These are phyloP conservation scores for Mythimna pallens DNA, from an alignment of 2,888 invertebrate species.

Conservation along the genomic window DNA sequence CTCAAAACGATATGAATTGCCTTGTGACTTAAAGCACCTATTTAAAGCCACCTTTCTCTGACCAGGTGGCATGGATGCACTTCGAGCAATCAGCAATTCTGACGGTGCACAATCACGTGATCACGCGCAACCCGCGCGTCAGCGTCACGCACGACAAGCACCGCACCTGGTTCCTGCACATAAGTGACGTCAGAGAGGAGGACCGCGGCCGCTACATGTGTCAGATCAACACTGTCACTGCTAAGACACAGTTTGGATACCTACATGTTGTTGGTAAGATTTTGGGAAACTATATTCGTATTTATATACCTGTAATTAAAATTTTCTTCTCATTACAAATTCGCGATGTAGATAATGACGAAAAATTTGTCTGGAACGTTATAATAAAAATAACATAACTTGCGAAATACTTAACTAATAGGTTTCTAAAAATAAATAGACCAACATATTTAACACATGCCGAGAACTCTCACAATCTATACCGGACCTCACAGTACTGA, in stretches of 20 bases:
- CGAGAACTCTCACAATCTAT: not conserved
- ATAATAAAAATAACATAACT: no score
- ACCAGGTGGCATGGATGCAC: conserved; percentile 98
- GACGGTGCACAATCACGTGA: conserved; percentile 98
- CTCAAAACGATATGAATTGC: no score
- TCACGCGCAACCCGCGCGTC: conserved; percentile 97
- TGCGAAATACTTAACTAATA: no score
- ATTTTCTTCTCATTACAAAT: not conserved
- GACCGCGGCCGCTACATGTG: conserved; percentile 98
- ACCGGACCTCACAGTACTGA: not conserved
- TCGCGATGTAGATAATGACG: not conserved
- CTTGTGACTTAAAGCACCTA: not conserved
- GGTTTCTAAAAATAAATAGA: not conserved
- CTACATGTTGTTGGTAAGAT: conserved; percentile 92
- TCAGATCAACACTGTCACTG: conserved; percentile 97
- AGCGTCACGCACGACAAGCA: conserved; percentile 98
- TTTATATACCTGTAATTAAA: not conserved
- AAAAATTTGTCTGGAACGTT: not conserved
- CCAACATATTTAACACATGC: not conserved
- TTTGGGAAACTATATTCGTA: not conserved
- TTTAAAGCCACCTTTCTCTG: conserved; percentile 54
- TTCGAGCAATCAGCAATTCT: conserved; percentile 98
- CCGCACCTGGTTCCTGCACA: conserved; percentile 97
- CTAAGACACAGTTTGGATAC: conserved; percentile 98
- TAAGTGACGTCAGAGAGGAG: conserved; percentile 97